Evolutionary conservation across 1,140 invertebrate genomes (phyloP).

Genomic region (Xylocopa sonorina): DNA sequence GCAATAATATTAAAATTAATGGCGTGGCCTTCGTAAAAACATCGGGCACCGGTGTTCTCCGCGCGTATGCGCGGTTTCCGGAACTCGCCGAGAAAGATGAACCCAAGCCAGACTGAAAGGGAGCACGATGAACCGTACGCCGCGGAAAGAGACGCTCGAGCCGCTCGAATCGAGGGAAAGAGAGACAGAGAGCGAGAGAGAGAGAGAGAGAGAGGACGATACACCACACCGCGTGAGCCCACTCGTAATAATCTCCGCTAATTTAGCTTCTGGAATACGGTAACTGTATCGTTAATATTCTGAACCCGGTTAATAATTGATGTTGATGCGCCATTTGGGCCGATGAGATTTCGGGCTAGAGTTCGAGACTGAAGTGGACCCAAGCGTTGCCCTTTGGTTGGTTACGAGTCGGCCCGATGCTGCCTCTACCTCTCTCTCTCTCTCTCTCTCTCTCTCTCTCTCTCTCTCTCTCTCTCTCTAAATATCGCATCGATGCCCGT

Average conservation of each 20-base stretch:
- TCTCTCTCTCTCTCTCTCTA: no score
- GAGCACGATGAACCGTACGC: constrained; percentile 29
- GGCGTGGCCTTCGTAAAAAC: constrained; percentile 66
- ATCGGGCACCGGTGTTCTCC: neutral
- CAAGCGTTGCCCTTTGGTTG: constrained; percentile 57
- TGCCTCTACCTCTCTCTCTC: no score
- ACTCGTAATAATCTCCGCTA: constrained; percentile 82
- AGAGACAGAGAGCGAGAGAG: constrained; percentile 52
- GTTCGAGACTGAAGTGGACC: constrained; percentile 78
- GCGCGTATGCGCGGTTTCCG: constrained; percentile 10
- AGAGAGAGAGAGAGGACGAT: no score
- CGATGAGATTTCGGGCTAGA: constrained; percentile 81
- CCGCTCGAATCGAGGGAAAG: constrained; percentile 36
- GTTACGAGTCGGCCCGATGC: constrained; percentile 24
- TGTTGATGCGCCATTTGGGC: constrained; percentile 82
- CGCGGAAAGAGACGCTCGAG: constrained; percentile 46
- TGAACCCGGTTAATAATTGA: constrained; percentile 80
- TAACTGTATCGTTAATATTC: constrained; percentile 82
- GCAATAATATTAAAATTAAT: constrained; percentile 76
- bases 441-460: no score
- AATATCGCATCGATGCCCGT: constrained; percentile 75
- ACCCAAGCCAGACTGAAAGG: constrained; percentile 14
- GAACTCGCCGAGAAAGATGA: constrained; percentile 39
- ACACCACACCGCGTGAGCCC: constrained; percentile 72
- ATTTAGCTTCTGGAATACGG: constrained; percentile 82